A percentile compares a stretch with the other conserved stretches of the same genome.
These are phyloP conservation scores for Drosophila sp. DNA, from an alignment of 1,140 invertebrate species.

Conservation along the genomic window DNA sequence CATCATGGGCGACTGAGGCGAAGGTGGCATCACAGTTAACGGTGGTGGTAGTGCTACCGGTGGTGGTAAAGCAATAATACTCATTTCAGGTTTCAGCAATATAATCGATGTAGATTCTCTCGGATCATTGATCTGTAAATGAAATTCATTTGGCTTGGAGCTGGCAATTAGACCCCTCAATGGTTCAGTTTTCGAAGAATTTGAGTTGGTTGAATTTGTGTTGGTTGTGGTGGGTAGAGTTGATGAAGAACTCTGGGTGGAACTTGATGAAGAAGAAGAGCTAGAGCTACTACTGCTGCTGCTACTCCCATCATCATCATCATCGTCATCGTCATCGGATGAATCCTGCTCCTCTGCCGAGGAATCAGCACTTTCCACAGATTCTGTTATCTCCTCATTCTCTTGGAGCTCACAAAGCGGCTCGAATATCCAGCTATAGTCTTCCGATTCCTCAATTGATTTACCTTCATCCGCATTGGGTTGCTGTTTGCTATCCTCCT, in stretches of 20 bases:
- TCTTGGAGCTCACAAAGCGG: conserved; percentile 75
- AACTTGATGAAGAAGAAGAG: conserved; percentile 25
- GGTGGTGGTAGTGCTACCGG: conserved; percentile 14
- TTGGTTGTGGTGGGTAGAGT: conserved; percentile 31
- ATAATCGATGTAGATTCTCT: conserved; percentile 76
- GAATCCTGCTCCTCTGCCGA: conserved; percentile 15
- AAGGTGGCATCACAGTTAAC: not conserved
- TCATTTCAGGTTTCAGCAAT: conserved; percentile 56
- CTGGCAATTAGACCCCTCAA: conserved; percentile 45
- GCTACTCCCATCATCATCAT: conserved; percentile 42
- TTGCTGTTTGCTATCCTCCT: conserved; percentile 47
- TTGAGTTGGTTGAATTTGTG: conserved; percentile 57
- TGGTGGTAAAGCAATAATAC: conserved; percentile 37
- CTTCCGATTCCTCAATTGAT: conserved; percentile 45
- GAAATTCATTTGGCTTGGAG: conserved; percentile 50
- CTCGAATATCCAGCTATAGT: conserved; percentile 80
- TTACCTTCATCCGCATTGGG: conserved; percentile 19
- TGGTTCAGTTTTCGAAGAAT: conserved; percentile 48
- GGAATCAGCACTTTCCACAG: conserved; percentile 37
- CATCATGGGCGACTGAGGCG: not conserved
- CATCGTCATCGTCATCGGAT: conserved; percentile 39
- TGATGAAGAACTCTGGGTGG: conserved; percentile 37
- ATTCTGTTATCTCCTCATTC: conserved; percentile 9
- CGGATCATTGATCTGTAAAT: conserved; percentile 54
- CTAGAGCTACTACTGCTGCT: conserved; percentile 42